phyloP scores from a whole-genome alignment of 2,797 vertebrate genomes.

The Peromyscus aztecus region DNA sequence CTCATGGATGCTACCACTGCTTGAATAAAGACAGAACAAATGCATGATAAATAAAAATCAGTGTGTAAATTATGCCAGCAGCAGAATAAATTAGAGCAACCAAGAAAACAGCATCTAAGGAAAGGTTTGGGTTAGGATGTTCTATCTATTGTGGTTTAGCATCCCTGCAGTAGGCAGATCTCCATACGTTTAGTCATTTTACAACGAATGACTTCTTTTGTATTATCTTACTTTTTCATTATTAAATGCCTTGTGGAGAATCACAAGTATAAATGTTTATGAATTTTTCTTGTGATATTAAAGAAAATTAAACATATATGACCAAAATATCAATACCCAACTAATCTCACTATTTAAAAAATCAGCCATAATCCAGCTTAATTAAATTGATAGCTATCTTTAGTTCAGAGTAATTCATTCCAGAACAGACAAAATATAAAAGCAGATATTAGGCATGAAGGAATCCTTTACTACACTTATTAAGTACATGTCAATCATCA shows the following conservation, averaged over 20 bases:
- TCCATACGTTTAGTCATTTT: neutral
- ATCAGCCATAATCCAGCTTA: conserved; percentile 51
- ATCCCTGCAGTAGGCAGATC: neutral
- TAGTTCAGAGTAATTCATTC: conserved; percentile 63
- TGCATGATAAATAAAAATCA: conserved; percentile 32
- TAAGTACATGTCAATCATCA: conserved; percentile 23
- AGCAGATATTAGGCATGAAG: conserved; percentile 50
- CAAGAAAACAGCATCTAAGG: neutral
- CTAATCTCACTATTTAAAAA: conserved; percentile 59
- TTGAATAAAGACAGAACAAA: neutral
- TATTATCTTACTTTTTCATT: conserved; percentile 10
- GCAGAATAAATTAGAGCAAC: neutral
- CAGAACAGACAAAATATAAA: conserved; percentile 69
- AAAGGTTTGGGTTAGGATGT: neutral
- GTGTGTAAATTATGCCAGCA: neutral
- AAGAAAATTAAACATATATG: conserved; percentile 66
- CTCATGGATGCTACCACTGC: neutral
- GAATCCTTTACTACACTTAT: conserved; percentile 54
- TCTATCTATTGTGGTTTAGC: neutral
- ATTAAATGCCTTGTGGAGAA: conserved; percentile 31
- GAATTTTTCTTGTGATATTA: conserved; percentile 24
- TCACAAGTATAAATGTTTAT: conserved; percentile 33
- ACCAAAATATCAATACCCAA: conserved; percentile 54
- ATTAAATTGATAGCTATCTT: conserved; percentile 73
- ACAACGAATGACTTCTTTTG: conserved; percentile 46